These are phyloP conservation scores for Stratiolaelaps scimitus DNA, from an alignment of 1,140 invertebrate species.

Conservation along the genomic window DNA sequence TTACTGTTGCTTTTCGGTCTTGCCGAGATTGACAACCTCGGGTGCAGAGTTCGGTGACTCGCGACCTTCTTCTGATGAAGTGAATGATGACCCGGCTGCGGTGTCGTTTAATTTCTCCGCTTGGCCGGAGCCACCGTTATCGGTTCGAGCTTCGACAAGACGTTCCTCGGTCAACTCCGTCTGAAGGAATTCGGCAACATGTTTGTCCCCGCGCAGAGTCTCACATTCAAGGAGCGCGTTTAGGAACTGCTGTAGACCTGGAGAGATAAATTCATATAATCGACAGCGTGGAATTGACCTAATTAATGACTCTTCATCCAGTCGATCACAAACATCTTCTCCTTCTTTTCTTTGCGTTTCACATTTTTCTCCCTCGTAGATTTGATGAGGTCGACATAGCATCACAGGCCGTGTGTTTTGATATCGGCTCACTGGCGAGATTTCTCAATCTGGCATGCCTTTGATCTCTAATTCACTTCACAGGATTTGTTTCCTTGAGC, in stretches of 20 bases:
- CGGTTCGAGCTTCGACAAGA: neutral
- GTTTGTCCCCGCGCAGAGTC: neutral
- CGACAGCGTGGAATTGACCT: no score
- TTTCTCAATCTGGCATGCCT: no score
- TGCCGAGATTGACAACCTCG: constrained; percentile 12
- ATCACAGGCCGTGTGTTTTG: no score
- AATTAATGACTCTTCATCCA: no score
- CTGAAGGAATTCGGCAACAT: constrained; percentile 17
- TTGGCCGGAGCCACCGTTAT: neutral
- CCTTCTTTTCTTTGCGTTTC: no score
- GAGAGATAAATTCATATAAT: constrained; percentile 31
- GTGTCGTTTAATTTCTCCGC: neutral
- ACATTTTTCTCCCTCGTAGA: no score
- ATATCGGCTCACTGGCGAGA: no score
- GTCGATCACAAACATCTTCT: neutral
- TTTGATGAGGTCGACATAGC: no score
- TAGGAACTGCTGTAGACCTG: constrained; percentile 34
- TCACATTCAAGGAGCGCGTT: constrained; percentile 22
- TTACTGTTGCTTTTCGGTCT: constrained; percentile 28
- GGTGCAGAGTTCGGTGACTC: neutral
- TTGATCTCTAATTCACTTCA: no score
- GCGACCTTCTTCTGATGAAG: neutral
- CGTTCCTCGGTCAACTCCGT: constrained; percentile 10
- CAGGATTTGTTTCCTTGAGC: no score
- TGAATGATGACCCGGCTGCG: neutral